Conservation (phyloP, 1,140 invertebrate species). For the Episyrphus balteatus region DNA sequence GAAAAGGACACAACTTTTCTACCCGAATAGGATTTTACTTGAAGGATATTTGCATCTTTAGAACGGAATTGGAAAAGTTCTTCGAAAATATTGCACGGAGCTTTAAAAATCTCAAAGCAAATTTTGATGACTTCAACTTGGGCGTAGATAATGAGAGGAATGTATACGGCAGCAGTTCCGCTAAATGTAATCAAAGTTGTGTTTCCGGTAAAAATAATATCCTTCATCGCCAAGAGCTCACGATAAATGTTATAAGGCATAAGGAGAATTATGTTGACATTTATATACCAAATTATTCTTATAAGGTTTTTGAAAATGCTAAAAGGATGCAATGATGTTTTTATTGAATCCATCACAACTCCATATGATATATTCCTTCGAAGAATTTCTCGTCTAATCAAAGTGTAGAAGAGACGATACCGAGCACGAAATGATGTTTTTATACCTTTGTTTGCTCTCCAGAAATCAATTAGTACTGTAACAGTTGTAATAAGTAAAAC, state of each 20-base stretch:
- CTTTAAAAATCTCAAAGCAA: conserved; percentile 41
- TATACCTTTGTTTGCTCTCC: conserved; percentile 8
- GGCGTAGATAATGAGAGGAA: conserved; percentile 45
- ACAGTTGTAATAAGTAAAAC: conserved; percentile 25
- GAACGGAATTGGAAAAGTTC: conserved; percentile 42
- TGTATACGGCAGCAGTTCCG: conserved; percentile 41
- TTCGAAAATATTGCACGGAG: conserved; percentile 47
- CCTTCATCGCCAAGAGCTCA: conserved; percentile 35
- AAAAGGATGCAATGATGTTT: conserved; percentile 35
- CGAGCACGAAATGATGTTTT: conserved; percentile 25
- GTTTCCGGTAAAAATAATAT: conserved; percentile 30
- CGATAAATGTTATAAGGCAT: conserved; percentile 35
- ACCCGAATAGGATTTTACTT: conserved; percentile 60
- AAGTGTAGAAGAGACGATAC: conserved; percentile 33
- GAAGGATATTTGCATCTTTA: conserved; percentile 44
- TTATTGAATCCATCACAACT: conserved; percentile 24
- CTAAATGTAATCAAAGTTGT: conserved; percentile 35
- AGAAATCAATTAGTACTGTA: conserved; percentile 23
- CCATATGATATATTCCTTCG: conserved; percentile 22
- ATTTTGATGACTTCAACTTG: conserved; percentile 45
- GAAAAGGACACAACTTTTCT: conserved; percentile 70
- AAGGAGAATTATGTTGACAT: conserved; percentile 28
- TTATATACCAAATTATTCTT: conserved; percentile 25
- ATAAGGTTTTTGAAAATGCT: conserved; percentile 29
- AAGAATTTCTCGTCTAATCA: conserved; percentile 37